Base-by-base conservation (phyloP, 2,888 invertebrate species). In the Villa cingulata region DNA sequence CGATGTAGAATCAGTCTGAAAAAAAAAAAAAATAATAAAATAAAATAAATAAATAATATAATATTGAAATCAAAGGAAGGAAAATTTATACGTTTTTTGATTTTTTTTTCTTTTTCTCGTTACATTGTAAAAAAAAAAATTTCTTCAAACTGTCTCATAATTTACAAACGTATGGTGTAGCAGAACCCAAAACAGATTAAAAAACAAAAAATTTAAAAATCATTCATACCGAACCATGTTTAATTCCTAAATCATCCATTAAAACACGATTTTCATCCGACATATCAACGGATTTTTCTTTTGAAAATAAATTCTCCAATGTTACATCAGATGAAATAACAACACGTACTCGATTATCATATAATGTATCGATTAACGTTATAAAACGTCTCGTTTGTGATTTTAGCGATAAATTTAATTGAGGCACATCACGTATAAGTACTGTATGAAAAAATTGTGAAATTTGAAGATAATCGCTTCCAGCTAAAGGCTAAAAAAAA, bases 341-440 rank as follows among this genome's bases (percentile, higher is more conserved):
- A 38, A 96, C 77, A 63, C 82, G 74, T 51, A 92, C 89, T 72
- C 80, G 82, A 62, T 89, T 86, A 68, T 98, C 96, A 64, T 98
- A 98, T 12, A 98, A 74, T 0, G 95, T 94, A 66, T 98, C 98
- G 57, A 98, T 91, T 16, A 98, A 75, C 1, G 92, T 95, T 52
- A 97, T 97, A 66, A 98, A 98, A 54, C 98, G 75, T 60, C 96
- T 75, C 45, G 91, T 81, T 68, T 89, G 87, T n/a, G 90, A 87
- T 65, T 88, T 83, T 40, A 81, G 72, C 55, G 75, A 76, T 39
- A 86, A 68, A 58, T 82, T 86, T 62, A 98, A 71, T 61, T 83
- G 80, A 2, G 95, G 96, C 43, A 98, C 74, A 66, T 94, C 79
- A 56, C 91, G 74, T 58, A 98, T 84, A 54, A 98, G 81, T 37